Conservation (phyloP, 2,113 vertebrate species). For the Entomyzon cyanotis region DNA sequence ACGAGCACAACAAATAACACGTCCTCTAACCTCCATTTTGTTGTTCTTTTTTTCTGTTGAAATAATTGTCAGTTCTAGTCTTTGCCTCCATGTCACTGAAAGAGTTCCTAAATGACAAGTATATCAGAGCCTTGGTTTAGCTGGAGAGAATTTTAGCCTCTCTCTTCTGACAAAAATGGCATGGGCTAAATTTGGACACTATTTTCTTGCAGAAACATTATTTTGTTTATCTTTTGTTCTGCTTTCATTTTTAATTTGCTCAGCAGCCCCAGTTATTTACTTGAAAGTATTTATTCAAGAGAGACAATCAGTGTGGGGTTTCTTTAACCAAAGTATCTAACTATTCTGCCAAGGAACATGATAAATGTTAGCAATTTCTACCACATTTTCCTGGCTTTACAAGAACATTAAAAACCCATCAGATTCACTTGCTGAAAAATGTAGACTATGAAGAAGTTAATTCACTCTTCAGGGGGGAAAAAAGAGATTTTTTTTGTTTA, state of each 20-base stretch:
- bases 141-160: not conserved
- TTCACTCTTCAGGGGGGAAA: not conserved
- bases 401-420: not conserved
- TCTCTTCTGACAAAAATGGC: not conserved
- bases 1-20: not conserved
- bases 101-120: not conserved
- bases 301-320: not conserved
- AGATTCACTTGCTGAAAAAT: not conserved
- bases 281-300: not conserved
- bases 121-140: not conserved
- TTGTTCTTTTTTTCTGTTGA: not conserved
- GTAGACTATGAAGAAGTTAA: not conserved
- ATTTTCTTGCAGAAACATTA: not conserved
- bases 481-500: not conserved
- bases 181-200: not conserved
- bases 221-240: not conserved
- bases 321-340: not conserved
- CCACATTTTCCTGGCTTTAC: not conserved
- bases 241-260: not conserved
- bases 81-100: not conserved
- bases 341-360: not conserved
- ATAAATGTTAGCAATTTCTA: constrained; percentile 19
- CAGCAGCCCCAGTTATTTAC: not conserved
- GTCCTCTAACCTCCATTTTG: not conserved
- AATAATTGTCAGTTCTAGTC: not conserved